phyloP scores from a whole-genome alignment of 1,140 invertebrate species.

The Marisa cornuarietis region DNA sequence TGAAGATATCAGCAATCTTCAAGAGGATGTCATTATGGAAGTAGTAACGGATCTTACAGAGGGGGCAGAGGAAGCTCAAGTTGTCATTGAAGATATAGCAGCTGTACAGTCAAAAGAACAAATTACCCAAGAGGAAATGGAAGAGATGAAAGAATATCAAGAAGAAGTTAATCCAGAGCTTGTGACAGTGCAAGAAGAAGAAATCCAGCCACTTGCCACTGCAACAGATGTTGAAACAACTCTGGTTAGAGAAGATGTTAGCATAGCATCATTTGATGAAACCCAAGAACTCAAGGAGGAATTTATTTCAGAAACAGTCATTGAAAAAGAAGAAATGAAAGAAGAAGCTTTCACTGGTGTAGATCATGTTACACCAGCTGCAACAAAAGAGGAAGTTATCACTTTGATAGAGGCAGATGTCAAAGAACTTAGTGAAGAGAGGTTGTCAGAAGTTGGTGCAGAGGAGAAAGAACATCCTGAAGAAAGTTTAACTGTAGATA shows the following conservation, averaged over 20 bases:
- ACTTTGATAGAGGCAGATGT: neutral
- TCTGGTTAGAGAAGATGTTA: too few relatives aligned
- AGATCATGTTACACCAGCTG: neutral
- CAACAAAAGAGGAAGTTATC: conserved; percentile 1
- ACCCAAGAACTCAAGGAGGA: too few relatives aligned
- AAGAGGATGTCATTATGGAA: too few relatives aligned
- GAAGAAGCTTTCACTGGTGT: neutral
- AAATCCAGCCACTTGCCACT: too few relatives aligned
- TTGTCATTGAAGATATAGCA: neutral
- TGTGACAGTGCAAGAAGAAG: too few relatives aligned
- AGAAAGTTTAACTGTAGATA: conserved; percentile 30
- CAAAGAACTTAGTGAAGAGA: conserved; percentile 12
- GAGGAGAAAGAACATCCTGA: conserved; percentile 17
- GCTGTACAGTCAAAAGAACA: neutral
- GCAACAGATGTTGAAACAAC: too few relatives aligned
- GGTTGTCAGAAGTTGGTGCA: neutral
- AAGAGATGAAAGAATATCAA: conserved; percentile 9
- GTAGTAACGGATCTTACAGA: too few relatives aligned
- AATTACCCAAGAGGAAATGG: neutral
- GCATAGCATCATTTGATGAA: too few relatives aligned
- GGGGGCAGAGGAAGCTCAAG: neutral
- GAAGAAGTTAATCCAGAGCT: too few relatives aligned
- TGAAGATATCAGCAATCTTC: too few relatives aligned
- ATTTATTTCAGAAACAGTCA: too few relatives aligned
- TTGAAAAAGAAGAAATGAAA: too few relatives aligned